Percentiles rank a stretch among this genome's conserved stretches.
These are phyloP conservation scores for Polymixis lichenea DNA, from an alignment of 2,888 invertebrate species.

Conservation along the genomic window DNA sequence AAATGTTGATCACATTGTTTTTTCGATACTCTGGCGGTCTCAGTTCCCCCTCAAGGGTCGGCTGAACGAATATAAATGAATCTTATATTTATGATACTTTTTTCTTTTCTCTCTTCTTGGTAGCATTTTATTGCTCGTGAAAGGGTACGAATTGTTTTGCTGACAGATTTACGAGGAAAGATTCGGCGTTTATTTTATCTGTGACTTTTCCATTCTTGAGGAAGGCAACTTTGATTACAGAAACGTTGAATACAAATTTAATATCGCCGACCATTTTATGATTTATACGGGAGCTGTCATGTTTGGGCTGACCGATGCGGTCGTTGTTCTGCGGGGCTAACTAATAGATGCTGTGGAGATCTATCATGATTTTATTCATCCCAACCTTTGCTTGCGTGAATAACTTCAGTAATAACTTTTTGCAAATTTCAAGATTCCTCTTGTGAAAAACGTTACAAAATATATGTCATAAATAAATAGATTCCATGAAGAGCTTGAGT, in stretches of 20 bases:
- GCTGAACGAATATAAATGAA: conserved; percentile 90
- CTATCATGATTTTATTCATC: conserved; percentile 48
- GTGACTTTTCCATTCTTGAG: conserved; percentile 81
- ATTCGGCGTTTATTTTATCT: conserved; percentile 89
- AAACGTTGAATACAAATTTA: conserved; percentile 74
- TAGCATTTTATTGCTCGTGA: conserved; percentile 90
- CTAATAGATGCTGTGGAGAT: conserved; percentile 50
- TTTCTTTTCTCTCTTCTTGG: conserved; percentile 87
- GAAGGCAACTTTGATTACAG: conserved; percentile 76
- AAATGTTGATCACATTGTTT: conserved; percentile 75
- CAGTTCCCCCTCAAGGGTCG: conserved; percentile 82
- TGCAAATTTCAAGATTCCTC: neutral
- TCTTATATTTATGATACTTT: conserved; percentile 90
- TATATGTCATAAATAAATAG: neutral
- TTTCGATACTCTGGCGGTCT: conserved; percentile 77
- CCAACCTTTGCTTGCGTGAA: neutral
- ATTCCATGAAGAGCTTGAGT: neutral
- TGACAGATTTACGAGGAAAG: conserved; percentile 90
- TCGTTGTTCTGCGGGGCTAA: conserved; percentile 50
- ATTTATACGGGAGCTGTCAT: conserved; percentile 67
- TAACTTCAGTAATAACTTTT: neutral
- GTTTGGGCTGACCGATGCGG: conserved; percentile 49
- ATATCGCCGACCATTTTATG: conserved; percentile 69
- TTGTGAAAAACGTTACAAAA: neutral
- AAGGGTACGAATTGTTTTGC: conserved; percentile 90